Evolutionary conservation across 2,113 vertebrate species (phyloP), one percentile per base, ranked within the genome.

Genomic region (Pipa parva): DNA sequence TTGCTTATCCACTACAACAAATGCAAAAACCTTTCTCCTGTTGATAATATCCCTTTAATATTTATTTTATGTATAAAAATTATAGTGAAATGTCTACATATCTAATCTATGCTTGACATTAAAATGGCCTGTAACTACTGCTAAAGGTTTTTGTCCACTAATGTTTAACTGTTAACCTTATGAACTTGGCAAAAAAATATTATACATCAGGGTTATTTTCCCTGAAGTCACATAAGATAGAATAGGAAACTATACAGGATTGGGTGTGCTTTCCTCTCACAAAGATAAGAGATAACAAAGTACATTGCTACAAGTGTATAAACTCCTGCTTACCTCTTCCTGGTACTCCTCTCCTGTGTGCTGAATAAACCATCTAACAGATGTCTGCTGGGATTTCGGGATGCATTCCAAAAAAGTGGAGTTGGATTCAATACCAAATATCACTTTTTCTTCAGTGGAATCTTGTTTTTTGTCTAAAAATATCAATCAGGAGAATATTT

Each of bases 331-430:
- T 86, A 99, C 97, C 95, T 98, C 93, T 68, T 98, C 93, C 70
- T 77, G 87, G 57, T 80, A 89, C 33, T 99, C 94, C 28, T 90
- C 87, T 80, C 92, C 93, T 59, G 84, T 79, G 63, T 80, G 90
- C 75, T 95, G 93, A 67, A 93, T 70, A 78, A 91, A 94, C 95
- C 95, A 99, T 67, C 84, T 89, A 79, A 97, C 92, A 73, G 89
- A 88, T 68, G 97, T 91, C 88, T 97, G 95, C 52, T 96, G 97
- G 66, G 95, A 97, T 82, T 95, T 97, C 76, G 97, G 94, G 76
- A 92, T 82, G 72, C 97, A 99, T 86, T 98, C 97, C 68, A 99
- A 88, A 83, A 99, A 97, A 13, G 95, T 97, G 51, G 97, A 95
- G 86, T 99, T 99, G 79, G 87, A 93, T 79, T 97, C 93, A 78